Evolutionary conservation across 2,888 invertebrate genomes (phyloP).

Genomic region (Lochmaea capreae): DNA sequence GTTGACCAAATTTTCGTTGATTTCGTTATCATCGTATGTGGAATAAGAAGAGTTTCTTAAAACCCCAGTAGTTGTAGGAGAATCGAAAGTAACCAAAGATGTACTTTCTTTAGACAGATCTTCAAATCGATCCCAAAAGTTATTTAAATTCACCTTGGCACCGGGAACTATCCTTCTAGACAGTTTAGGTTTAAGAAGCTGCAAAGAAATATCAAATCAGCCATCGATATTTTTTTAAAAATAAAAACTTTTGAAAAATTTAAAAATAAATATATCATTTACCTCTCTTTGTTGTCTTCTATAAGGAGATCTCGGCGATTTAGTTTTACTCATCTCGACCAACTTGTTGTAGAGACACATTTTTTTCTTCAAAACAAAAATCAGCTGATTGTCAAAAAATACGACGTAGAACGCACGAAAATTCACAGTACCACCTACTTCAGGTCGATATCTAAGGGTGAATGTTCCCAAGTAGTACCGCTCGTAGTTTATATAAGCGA

Average conservation of each 20-base stretch:
- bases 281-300: slow-evolving; percentile 72
- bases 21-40: slow-evolving; percentile 62
- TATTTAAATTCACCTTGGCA: slow-evolving; percentile 74
- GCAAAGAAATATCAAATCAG: slow-evolving; percentile 55
- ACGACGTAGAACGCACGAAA: slow-evolving; percentile 20
- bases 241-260: not conserved
- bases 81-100: slow-evolving; percentile 65
- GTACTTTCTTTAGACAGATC: slow-evolving; percentile 56
- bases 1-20: slow-evolving; percentile 71
- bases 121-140: slow-evolving; percentile 75
- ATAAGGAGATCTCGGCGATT: slow-evolving; percentile 68
- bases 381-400: slow-evolving; percentile 43
- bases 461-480: slow-evolving; percentile 37
- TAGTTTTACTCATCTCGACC: slow-evolving; percentile 62
- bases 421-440: slow-evolving; percentile 14
- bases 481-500: slow-evolving; percentile 34
- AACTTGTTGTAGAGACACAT: slow-evolving; percentile 71
- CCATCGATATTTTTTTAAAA: slow-evolving; percentile 5
- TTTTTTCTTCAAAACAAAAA: slow-evolving; percentile 24
- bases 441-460: slow-evolving; percentile 22
- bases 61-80: slow-evolving; percentile 57
- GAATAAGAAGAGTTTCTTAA: slow-evolving; percentile 63
- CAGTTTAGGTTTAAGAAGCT: slow-evolving; percentile 71
- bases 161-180: slow-evolving; percentile 70
- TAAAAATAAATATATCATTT: slow-evolving; percentile 48